Evolutionary conservation across 2,888 invertebrate genomes (phyloP).

Genomic region (Spodoptera picta): DNA sequence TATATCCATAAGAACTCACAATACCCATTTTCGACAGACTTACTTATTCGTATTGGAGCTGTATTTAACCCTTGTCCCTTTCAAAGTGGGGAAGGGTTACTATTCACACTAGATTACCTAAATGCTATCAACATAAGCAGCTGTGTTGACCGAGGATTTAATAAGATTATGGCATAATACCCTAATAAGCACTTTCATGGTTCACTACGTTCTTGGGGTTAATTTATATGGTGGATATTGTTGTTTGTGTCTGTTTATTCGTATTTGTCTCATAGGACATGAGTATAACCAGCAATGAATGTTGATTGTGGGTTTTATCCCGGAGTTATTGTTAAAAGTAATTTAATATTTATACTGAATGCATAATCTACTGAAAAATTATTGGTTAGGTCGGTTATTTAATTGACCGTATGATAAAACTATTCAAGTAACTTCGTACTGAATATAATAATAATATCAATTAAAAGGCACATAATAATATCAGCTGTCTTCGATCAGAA

Average conservation of each 20-base stretch:
- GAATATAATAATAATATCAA: no score
- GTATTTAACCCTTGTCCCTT: slow-evolving; percentile 3
- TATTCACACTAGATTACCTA: slow-evolving; percentile 11
- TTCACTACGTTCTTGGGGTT: neutral
- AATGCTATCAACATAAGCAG: slow-evolving; percentile 1
- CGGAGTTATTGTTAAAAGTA: no score
- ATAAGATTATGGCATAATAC: slow-evolving; percentile 14
- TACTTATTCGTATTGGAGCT: neutral
- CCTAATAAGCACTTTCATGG: slow-evolving; percentile 5
- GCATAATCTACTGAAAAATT: no score
- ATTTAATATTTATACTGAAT: no score
- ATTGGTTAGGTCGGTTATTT: no score
- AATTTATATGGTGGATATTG: neutral
- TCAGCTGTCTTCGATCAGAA: no score
- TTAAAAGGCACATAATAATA: no score
- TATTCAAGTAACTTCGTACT: no score
- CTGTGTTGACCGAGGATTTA: slow-evolving; percentile 14
- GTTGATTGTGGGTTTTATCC: no score
- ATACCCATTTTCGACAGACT: slow-evolving; percentile 4
- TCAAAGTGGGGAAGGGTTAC: neutral
- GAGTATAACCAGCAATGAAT: no score
- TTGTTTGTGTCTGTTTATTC: neutral
- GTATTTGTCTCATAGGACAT: no score
- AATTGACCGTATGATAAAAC: no score
- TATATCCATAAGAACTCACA: neutral